phyloP scores from a whole-genome alignment of 2,797 vertebrate genomes.

The Synanceia verrucosa region DNA sequence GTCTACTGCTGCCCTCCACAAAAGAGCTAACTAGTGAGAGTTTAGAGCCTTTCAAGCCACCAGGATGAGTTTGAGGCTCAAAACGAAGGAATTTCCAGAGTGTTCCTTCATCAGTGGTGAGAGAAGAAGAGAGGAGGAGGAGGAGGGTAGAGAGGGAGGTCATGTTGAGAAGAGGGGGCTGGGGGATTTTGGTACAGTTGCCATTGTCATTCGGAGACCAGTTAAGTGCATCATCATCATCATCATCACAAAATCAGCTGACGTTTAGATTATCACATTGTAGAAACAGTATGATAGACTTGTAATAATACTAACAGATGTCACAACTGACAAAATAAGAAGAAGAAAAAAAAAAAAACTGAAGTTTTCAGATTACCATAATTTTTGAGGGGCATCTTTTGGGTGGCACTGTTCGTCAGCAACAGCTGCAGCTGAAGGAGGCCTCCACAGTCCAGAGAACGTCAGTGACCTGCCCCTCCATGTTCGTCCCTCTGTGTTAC shows the following conservation, averaged over 20 bases:
- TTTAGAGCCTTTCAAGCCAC: not conserved
- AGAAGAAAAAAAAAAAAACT: slow-evolving; percentile 30
- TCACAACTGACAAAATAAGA: slow-evolving; percentile 53
- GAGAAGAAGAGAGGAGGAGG: slow-evolving; percentile 2
- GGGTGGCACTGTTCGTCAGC: slow-evolving; percentile 31
- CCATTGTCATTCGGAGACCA: slow-evolving; percentile 68
- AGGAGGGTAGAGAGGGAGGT: slow-evolving; percentile 10
- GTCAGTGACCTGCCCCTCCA: slow-evolving; percentile 8
- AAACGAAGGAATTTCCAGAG: slow-evolving; percentile 13
- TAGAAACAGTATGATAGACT: slow-evolving; percentile 79
- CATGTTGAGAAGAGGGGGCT: slow-evolving; percentile 2
- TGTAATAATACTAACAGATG: slow-evolving; percentile 72
- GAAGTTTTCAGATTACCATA: slow-evolving; percentile 59
- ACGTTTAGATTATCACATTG: slow-evolving; percentile 81
- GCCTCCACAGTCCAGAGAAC: slow-evolving; percentile 24
- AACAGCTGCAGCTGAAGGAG: not conserved
- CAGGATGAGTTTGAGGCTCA: not conserved
- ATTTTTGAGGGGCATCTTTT: slow-evolving; percentile 48
- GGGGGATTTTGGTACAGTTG: slow-evolving; percentile 73
- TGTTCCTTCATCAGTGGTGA: slow-evolving; percentile 50
- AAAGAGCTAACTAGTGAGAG: not conserved
- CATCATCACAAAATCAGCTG: slow-evolving; percentile 55
- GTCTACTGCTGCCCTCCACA: not conserved
- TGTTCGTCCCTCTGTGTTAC: slow-evolving; percentile 36
- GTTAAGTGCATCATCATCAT: slow-evolving; percentile 77